A percentile compares a stretch with the other conserved stretches of the same genome.
Evolutionary conservation across 2,113 vertebrate genomes (phyloP).

Genomic region (Sylvilagus bachmani): DNA sequence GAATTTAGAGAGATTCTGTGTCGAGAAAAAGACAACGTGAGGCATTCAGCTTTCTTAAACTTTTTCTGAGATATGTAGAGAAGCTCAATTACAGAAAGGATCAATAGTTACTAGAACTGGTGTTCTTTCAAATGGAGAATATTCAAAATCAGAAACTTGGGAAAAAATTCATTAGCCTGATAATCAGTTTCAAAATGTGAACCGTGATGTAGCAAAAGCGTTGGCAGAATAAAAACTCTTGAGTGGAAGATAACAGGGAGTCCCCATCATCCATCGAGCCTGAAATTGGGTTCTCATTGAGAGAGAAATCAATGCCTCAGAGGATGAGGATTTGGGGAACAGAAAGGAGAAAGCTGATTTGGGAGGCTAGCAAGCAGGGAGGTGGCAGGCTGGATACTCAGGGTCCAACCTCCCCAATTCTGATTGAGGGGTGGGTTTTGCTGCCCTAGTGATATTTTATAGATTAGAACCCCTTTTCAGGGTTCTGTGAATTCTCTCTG

Average conservation of each 20-base stretch:
- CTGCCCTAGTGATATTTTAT: background rate
- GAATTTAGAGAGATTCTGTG: constrained; percentile 49
- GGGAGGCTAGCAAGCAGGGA: no score
- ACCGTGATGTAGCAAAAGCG: no score
- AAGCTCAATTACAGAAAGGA: constrained; percentile 25
- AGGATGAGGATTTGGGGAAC: no score
- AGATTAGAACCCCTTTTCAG: background rate
- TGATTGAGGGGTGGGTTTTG: background rate
- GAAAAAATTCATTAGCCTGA: background rate
- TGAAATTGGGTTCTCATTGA: no score
- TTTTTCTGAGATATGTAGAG: constrained; percentile 36
- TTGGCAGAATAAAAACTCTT: background rate
- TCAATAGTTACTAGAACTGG: background rate
- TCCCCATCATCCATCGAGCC: no score
- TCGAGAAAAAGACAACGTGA: constrained; percentile 54
- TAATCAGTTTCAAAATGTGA: constrained; percentile 6
- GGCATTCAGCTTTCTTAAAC: background rate
- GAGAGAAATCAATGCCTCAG: no score
- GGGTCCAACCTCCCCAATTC: background rate
- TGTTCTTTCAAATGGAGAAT: constrained; percentile 12
- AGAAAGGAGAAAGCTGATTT: no score
- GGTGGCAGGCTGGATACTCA: no score
- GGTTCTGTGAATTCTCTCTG: background rate
- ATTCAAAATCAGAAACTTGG: constrained; percentile 20
- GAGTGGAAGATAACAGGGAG: background rate